Evolutionary conservation across 2,888 invertebrate species (phyloP).

Genomic region (Spodoptera picta): DNA sequence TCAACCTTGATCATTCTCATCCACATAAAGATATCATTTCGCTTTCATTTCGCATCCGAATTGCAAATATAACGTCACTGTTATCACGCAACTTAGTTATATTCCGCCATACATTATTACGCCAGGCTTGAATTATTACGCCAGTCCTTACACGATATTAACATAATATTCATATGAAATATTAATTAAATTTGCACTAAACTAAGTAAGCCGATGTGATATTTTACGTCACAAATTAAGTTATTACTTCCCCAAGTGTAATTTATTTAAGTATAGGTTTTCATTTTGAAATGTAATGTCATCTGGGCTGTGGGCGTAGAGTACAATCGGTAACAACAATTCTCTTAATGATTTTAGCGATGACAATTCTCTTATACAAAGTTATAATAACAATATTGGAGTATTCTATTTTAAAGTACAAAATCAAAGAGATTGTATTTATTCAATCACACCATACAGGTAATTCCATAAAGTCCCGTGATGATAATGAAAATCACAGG

Average conservation of each 20-base stretch:
- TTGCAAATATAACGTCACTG: slow-evolving; percentile 36
- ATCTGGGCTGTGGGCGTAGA: not conserved
- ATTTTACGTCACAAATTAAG: slow-evolving; percentile 21
- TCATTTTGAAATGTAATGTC: slow-evolving; percentile 9
- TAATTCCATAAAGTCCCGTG: no score
- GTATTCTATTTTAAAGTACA: no score
- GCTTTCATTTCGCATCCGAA: slow-evolving; percentile 9
- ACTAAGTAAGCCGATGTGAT: slow-evolving; percentile 20
- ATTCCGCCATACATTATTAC: slow-evolving; percentile 30
- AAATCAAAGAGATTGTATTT: no score
- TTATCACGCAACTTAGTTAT: slow-evolving; percentile 31
- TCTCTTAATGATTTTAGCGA: no score
- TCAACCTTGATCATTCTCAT: not conserved
- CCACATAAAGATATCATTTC: slow-evolving; percentile 22
- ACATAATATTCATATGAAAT: slow-evolving; percentile 20
- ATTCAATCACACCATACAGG: no score
- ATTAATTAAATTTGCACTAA: slow-evolving; percentile 36
- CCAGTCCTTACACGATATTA: slow-evolving; percentile 21
- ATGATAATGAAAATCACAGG: no score
- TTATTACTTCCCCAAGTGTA: slow-evolving; percentile 25
- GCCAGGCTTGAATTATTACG: slow-evolving; percentile 29
- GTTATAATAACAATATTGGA: no score
- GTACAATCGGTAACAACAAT: slow-evolving; percentile 4
- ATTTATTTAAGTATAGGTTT: slow-evolving; percentile 21
- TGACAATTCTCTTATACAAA: no score